These are phyloP conservation scores for Oreochromis grahami DNA, from an alignment of 2,797 vertebrate species.

Conservation along the genomic window DNA sequence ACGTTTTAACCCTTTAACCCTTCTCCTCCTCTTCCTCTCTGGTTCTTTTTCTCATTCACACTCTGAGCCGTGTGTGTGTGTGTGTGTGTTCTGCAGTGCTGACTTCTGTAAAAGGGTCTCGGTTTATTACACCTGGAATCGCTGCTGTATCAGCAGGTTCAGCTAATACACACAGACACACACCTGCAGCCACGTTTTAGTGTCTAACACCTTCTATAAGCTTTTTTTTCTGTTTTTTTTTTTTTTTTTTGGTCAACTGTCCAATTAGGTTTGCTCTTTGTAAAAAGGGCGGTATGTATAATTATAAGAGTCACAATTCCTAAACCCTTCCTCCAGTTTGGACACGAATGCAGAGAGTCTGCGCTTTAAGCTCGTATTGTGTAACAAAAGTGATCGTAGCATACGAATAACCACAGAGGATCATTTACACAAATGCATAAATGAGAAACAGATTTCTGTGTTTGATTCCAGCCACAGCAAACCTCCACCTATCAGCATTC, in stretches of 20 bases:
- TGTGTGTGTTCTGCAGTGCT: neutral
- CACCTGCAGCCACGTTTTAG: neutral
- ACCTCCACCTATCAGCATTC: neutral
- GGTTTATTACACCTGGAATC: conserved; percentile 18
- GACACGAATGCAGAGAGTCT: neutral
- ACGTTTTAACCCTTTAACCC: neutral
- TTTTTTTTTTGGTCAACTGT: neutral
- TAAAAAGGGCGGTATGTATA: no score
- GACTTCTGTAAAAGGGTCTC: conserved; percentile 13
- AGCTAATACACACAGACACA: neutral
- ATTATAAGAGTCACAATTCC: neutral
- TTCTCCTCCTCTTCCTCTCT: neutral
- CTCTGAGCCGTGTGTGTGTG: neutral
- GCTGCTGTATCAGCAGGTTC: conserved; percentile 50
- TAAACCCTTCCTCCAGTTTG: neutral
- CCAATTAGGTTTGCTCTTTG: neutral
- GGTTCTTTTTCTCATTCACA: neutral
- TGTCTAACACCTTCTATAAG: neutral
- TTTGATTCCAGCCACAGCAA: neutral
- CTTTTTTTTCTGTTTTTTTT: neutral
- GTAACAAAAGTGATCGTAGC: neutral
- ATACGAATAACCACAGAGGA: neutral
- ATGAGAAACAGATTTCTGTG: neutral
- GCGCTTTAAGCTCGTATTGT: neutral
- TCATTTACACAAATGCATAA: neutral